These are phyloP conservation scores for Microplitis deprimator DNA, from an alignment of 2,888 invertebrate species.

Conservation along the genomic window DNA sequence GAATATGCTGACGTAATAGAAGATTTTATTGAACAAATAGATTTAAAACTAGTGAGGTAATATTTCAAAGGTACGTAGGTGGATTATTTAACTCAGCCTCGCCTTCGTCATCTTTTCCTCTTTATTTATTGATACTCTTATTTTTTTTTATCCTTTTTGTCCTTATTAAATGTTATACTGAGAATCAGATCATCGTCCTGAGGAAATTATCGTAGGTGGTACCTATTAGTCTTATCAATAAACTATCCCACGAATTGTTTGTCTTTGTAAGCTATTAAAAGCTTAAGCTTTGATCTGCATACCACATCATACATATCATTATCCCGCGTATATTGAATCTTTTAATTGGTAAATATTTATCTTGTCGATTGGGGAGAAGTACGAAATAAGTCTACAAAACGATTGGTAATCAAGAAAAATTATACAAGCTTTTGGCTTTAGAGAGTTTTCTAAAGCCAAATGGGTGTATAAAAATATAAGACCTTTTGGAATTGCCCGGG, in stretches of 20 bases:
- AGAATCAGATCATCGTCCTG: not conserved
- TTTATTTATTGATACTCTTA: not conserved
- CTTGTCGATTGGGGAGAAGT: no score
- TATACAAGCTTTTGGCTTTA: no score
- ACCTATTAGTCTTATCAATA: not conserved
- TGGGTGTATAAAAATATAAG: no score
- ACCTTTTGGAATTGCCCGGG: no score
- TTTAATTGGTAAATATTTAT: no score
- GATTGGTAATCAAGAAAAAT: no score
- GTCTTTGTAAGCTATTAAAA: slow-evolving; percentile 18
- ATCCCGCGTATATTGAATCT: no score
- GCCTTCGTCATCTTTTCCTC: not conserved
- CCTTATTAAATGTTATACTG: not conserved
- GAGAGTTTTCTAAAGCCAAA: no score
- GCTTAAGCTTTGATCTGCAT: slow-evolving; percentile 11
- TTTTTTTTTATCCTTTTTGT: not conserved
- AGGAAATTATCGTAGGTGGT: not conserved
- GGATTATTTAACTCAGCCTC: not conserved
- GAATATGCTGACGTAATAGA: not conserved
- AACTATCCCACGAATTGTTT: slow-evolving; percentile 20
- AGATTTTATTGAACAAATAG: not conserved
- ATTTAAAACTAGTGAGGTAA: not conserved
- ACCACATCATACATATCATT: not conserved
- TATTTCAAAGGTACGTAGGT: not conserved
- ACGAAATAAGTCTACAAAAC: no score